A percentile compares a stretch with the other conserved stretches of the same genome.
Conservation (phyloP, 2,888 invertebrate species). For the Pardosa pseudoannulata region DNA sequence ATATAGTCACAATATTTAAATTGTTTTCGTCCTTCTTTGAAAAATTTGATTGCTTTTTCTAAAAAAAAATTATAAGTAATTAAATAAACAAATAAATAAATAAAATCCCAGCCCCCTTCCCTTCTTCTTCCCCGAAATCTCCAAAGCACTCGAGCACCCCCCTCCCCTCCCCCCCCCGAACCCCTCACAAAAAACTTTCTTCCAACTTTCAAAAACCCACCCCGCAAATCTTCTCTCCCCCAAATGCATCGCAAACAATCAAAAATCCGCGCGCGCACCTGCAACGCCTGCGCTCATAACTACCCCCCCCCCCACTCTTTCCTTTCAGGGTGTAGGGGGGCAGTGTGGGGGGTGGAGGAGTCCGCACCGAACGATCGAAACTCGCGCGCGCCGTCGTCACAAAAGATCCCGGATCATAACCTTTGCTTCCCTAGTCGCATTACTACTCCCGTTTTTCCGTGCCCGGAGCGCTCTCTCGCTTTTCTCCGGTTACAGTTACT, state of each 20-base stretch:
- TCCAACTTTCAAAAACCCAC: not conserved
- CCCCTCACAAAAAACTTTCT: slow-evolving; percentile 3
- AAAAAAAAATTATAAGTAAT: too few species aligned
- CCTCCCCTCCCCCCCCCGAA: not conserved
- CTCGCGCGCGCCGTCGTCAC: slow-evolving; percentile 55
- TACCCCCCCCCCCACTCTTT: slow-evolving; percentile 4
- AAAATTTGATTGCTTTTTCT: too few species aligned
- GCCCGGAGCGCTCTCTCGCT: slow-evolving; percentile 60
- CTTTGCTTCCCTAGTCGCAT: slow-evolving; percentile 58
- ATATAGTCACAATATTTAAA: too few species aligned
- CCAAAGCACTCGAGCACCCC: too few species aligned
- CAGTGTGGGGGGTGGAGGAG: slow-evolving; percentile 10
- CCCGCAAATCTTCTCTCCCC: not conserved
- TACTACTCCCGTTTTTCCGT: slow-evolving; percentile 54
- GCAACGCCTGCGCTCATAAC: not conserved
- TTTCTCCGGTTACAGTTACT: slow-evolving; percentile 38
- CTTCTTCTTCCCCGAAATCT: too few species aligned
- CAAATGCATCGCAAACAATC: slow-evolving; percentile 18
- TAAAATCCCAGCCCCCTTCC: too few species aligned
- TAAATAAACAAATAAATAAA: too few species aligned
- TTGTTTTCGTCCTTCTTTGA: too few species aligned
- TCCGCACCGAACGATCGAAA: slow-evolving; percentile 40
- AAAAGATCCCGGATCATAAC: slow-evolving; percentile 64
- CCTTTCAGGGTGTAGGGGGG: slow-evolving; percentile 10
- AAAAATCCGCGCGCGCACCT: slow-evolving; percentile 2